A percentile compares a stretch with the other conserved stretches of the same genome.
These are phyloP conservation scores for Psittacus erithacus DNA, from an alignment of 2,113 vertebrate genomes.

Conservation along the genomic window DNA sequence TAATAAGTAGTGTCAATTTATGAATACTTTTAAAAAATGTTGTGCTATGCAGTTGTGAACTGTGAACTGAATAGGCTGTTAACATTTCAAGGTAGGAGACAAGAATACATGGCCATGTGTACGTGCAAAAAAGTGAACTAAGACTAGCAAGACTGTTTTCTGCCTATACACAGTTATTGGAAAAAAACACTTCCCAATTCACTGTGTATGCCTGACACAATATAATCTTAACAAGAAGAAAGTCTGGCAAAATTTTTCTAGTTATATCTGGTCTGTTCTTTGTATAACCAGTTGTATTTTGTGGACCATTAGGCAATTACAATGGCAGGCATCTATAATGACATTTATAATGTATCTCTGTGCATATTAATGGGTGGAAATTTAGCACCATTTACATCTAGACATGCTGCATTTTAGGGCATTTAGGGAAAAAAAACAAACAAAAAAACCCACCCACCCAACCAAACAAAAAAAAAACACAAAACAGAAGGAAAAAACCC, in stretches of 20 bases:
- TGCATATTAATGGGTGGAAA: not conserved
- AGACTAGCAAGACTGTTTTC: not conserved
- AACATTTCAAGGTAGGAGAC: not conserved
- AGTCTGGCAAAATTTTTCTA: not conserved
- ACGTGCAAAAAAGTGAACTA: not conserved
- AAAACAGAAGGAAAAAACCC: not conserved
- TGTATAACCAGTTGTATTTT: not conserved
- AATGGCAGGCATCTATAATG: not conserved
- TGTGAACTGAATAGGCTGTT: not conserved
- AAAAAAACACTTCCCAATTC: not conserved
- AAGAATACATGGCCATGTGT: not conserved
- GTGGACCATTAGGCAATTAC: not conserved
- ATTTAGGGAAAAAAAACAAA: not conserved
- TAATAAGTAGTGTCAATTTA: not conserved
- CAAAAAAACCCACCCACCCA: too few relatives aligned
- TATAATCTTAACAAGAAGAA: not conserved
- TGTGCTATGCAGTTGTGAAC: not conserved
- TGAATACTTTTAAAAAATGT: not conserved
- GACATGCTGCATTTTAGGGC: not conserved
- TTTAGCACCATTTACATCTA: not conserved
- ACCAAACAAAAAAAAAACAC: not conserved
- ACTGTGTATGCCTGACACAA: accelerated
- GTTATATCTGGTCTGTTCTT: not conserved
- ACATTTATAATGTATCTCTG: not conserved
- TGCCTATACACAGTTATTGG: not conserved